Percentiles rank a stretch among this genome's conserved stretches.
Evolutionary conservation across 1,140 invertebrate genomes (phyloP).

Genomic region (Chelonus insularis): DNA sequence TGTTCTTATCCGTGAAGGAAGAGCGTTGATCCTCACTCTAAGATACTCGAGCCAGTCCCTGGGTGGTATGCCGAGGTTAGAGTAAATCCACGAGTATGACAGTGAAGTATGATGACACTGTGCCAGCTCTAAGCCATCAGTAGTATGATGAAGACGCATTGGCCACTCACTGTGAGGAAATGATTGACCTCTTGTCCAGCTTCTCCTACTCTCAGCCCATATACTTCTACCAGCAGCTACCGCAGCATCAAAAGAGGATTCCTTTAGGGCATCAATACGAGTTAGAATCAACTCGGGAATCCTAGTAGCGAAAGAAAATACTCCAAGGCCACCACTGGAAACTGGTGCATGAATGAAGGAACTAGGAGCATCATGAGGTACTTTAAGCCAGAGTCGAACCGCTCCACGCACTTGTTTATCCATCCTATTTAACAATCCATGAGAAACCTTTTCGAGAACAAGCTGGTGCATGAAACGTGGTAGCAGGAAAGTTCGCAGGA

Average conservation of each 20-base stretch:
- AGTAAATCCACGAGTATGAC: constrained; percentile 10
- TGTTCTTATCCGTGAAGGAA: neutral
- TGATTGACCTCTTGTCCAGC: neutral
- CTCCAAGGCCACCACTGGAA: neutral
- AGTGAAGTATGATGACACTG: constrained; percentile 34
- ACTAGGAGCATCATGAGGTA: neutral
- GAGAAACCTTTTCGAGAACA: constrained; percentile 13
- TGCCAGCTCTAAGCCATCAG: neutral
- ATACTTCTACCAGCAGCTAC: too few species aligned
- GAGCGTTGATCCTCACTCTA: neutral
- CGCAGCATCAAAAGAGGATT: neutral
- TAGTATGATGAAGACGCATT: neutral
- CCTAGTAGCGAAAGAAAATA: neutral
- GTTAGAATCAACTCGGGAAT: neutral
- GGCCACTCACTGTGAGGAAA: neutral
- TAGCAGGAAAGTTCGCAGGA: constrained; percentile 37
- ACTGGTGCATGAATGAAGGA: constrained; percentile 5
- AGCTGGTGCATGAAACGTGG: constrained; percentile 28
- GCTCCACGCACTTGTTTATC: neutral
- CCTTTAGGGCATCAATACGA: neutral
- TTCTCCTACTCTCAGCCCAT: neutral
- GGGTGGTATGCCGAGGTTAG: neutral
- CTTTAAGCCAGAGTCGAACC: neutral
- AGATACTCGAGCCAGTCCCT: neutral
- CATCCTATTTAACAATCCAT: neutral